Base-by-base conservation (phyloP, 2,888 invertebrate species). In the Phortica magna region DNA sequence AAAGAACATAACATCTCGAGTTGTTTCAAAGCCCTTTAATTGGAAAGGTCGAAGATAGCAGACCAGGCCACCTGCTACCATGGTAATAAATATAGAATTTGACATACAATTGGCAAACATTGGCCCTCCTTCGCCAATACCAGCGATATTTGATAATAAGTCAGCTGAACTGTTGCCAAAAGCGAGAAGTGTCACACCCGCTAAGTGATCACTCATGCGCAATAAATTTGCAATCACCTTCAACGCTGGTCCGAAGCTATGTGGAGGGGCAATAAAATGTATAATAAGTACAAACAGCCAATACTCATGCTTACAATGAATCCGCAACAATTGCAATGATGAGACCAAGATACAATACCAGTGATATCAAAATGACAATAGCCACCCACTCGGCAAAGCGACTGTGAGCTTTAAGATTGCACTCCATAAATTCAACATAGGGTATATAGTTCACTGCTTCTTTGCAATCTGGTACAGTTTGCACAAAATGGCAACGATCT, bases 141-240 rank as follows among this genome's bases (percentile, higher is more conserved):
- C 9, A 9, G 68, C 42, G 12, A 68, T 17, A 7, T 43, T 42
- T 7, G 68, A 68, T 12, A 71, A 55, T 12, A 71, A n/a, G 53
- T 22, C 39, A 12, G 70, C 22, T 7, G 53, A 71, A 55, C 70
- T 71, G 31, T 31, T 55, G 7, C 70, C 70, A 55, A 71, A 71
- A 12, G 55, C 70, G 12, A 71, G 31, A 14, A 71, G 19, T 10
- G 70, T 71, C 12, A 71, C 53, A 7, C 70, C 70, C n/a, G 70
- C 55, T 53, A 71, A 71, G 43, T 71, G 70, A 19, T 71, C 70
- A n/a, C 14, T 71, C 70, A 71, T 71, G 22, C 31, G 43, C 22
- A 71, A 53, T 31, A 14, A 43, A 7, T 22, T 71, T 1, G 70
- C 53, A 12, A 71, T 14, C 7, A 71, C 70, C 31, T 71, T 71